Evolutionary conservation across 2,113 vertebrate genomes (phyloP).

Genomic region (Hemiscyllium ocellatum): DNA sequence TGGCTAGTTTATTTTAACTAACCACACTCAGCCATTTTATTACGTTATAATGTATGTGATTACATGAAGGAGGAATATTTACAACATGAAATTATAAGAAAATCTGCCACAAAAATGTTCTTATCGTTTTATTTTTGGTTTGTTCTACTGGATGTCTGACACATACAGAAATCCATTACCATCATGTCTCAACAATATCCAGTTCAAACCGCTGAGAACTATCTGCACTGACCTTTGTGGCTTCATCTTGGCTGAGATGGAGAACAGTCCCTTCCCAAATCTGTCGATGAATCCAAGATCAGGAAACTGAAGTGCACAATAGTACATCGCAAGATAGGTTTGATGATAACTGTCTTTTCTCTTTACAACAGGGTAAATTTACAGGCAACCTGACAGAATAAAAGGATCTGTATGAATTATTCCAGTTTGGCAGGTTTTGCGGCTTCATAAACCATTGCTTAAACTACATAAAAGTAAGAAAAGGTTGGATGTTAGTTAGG

Average conservation of each 20-base stretch:
- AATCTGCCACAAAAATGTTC: not conserved
- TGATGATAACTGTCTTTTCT: not conserved
- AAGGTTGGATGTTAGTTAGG: not conserved
- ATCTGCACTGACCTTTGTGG: not conserved
- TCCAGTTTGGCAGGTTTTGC: not conserved
- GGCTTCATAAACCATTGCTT: too few relatives aligned
- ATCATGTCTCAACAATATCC: not conserved
- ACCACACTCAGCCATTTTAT: not conserved
- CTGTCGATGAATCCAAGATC: not conserved
- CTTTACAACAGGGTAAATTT: not conserved
- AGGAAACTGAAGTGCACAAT: not conserved
- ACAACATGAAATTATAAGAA: not conserved
- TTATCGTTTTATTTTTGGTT: not conserved
- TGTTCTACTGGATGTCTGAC: not conserved
- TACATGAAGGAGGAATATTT: constrained; percentile 18
- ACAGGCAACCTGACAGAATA: not conserved
- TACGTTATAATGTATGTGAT: not conserved
- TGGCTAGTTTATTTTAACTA: not conserved
- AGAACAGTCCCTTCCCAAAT: not conserved
- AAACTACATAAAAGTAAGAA: not conserved
- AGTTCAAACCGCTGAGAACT: not conserved
- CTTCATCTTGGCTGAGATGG: not conserved
- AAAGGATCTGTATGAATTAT: not conserved
- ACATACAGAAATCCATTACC: not conserved
- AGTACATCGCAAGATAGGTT: not conserved